Percentiles rank a stretch among this genome's conserved stretches.
These are phyloP conservation scores for Lucilia sericata DNA, from an alignment of 1,140 invertebrate species.

Conservation along the genomic window DNA sequence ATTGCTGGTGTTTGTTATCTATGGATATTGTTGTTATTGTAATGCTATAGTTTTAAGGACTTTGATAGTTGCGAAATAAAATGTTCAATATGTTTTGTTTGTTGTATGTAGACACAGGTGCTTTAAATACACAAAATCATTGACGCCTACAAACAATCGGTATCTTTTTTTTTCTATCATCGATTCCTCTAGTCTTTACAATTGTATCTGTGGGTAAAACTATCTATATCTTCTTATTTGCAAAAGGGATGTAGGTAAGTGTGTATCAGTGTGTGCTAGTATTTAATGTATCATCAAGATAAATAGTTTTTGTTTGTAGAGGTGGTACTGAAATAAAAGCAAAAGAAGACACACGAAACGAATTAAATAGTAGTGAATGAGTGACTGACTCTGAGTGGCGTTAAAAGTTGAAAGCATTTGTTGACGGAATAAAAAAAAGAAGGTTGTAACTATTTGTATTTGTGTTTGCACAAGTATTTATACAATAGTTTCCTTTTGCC, in stretches of 20 bases:
- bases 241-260: too few relatives aligned
- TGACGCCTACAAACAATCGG: constrained; percentile 35
- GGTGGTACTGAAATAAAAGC: not conserved
- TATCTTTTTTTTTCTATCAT: not conserved
- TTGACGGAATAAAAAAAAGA: not conserved
- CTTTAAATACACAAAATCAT: constrained; percentile 38
- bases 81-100: constrained; percentile 32
- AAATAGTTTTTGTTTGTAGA: constrained; percentile 4
- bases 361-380: not conserved
- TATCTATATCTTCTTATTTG: not conserved
- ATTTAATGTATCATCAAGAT: not conserved
- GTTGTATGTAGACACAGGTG: constrained; percentile 20
- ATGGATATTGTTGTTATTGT: not conserved
- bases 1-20: not conserved
- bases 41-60: constrained; percentile 26
- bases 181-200: not conserved
- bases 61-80: constrained; percentile 36
- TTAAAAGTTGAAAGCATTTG: constrained; percentile 1
- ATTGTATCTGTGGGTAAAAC: not conserved
- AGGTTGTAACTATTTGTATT: constrained; percentile 37
- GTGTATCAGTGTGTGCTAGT: too few relatives aligned
- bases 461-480: not conserved
- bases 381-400: not conserved
- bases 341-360: not conserved
- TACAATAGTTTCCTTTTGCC: constrained; percentile 4